Conservation (phyloP, 1,140 invertebrate genomes). For the Antheraea mylitta region DNA sequence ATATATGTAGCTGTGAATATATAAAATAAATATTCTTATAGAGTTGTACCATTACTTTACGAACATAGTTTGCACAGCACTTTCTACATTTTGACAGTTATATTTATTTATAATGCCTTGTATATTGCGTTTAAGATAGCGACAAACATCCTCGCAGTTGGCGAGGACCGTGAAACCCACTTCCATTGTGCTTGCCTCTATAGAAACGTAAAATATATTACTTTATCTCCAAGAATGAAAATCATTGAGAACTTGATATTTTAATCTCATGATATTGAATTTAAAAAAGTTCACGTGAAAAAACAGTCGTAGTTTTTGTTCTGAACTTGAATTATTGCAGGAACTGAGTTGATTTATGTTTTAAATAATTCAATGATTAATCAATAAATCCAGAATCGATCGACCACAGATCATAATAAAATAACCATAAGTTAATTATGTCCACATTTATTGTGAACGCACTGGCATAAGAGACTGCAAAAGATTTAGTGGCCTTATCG, state of each 20-base stretch:
- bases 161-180: constrained; percentile 6
- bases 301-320: neutral
- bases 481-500: constrained; percentile 45
- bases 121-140: constrained; percentile 47
- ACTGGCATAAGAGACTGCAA: constrained; percentile 44
- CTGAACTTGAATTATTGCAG: neutral
- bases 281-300: too few relatives aligned
- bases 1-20: neutral
- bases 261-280: neutral
- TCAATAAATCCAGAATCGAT: constrained; percentile 13
- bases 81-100: constrained; percentile 66
- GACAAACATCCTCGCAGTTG: neutral
- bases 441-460: constrained; percentile 15
- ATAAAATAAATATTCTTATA: constrained; percentile 58
- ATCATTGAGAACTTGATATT: neutral
- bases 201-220: constrained; percentile 10
- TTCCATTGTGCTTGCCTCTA: constrained; percentile 8
- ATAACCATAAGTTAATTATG: constrained; percentile 15
- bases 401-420: constrained; percentile 13
- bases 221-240: neutral
- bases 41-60: constrained; percentile 61
- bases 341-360: neutral
- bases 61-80: constrained; percentile 42
- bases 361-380: neutral
- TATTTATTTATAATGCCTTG: constrained; percentile 65